phyloP scores from a whole-genome alignment of 2,888 invertebrate species.

The Entomobrya multifasciata region DNA sequence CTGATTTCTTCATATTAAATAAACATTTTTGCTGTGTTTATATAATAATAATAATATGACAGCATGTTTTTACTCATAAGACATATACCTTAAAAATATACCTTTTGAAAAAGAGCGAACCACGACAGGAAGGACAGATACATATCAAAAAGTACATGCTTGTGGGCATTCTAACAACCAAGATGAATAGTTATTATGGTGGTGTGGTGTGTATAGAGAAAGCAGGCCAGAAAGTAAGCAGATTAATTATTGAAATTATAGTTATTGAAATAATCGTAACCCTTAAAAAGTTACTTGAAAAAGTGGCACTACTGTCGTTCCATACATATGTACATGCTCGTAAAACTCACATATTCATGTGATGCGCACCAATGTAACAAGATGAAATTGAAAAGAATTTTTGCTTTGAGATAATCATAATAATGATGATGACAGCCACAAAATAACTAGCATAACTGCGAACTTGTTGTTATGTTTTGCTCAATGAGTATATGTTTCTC shows the following conservation, averaged over 20 bases:
- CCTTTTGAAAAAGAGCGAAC: constrained; percentile 25
- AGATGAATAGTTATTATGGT: constrained; percentile 11
- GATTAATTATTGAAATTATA: constrained; percentile 72
- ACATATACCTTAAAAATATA: neutral
- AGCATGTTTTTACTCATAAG: neutral
- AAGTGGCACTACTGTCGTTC: constrained; percentile 41
- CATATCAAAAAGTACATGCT: constrained; percentile 26
- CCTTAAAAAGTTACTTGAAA: constrained; percentile 69
- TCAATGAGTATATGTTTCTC: constrained; percentile 39
- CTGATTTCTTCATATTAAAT: constrained; percentile 31
- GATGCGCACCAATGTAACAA: neutral
- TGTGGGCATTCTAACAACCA: neutral
- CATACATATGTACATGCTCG: neutral
- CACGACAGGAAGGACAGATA: constrained; percentile 34
- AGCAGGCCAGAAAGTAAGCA: constrained; percentile 61
- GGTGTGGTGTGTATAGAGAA: constrained; percentile 12
- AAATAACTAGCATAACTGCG: constrained; percentile 56
- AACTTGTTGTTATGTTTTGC: constrained; percentile 51
- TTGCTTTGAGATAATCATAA: neutral
- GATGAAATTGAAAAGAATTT: constrained; percentile 41
- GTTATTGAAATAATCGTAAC: constrained; percentile 69
- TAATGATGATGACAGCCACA: constrained; percentile 49
- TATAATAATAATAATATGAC: constrained; percentile 32
- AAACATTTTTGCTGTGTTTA: constrained; percentile 23
- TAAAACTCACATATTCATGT: neutral